Percentiles rank a stretch among this genome's conserved stretches.
These are phyloP conservation scores for Cryptus armator DNA, from an alignment of 2,888 invertebrate species.

Conservation along the genomic window DNA sequence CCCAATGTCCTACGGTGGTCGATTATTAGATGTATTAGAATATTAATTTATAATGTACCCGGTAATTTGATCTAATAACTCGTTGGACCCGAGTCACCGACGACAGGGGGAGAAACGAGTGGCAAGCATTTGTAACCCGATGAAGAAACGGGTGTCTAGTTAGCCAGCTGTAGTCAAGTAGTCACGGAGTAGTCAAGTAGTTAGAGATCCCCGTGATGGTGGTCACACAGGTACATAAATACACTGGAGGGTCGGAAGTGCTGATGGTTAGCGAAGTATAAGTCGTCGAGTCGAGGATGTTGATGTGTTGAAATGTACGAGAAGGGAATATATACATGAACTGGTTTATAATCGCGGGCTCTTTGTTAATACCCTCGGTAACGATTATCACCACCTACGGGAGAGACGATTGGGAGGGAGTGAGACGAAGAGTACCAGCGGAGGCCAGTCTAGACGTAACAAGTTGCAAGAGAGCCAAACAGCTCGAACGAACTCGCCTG, in stretches of 20 bases:
- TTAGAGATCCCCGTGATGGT: constrained; percentile 36
- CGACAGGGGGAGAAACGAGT: constrained; percentile 45
- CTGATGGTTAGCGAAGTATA: constrained; percentile 43
- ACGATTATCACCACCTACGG: constrained; percentile 70
- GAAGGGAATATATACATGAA: constrained; percentile 65
- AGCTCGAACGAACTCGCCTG: constrained; percentile 60
- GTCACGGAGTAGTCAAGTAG: constrained; percentile 61
- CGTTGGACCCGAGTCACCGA: constrained; percentile 41
- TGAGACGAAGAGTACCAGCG: constrained; percentile 45
- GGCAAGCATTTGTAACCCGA: constrained; percentile 23
- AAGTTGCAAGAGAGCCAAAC: constrained; percentile 65
- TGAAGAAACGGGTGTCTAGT: neutral
- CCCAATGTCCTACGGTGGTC: constrained; percentile 26
- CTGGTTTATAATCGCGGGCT: constrained; percentile 68
- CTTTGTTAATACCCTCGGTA: constrained; percentile 69
- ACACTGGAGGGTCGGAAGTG: constrained; percentile 63
- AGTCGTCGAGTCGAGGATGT: constrained; percentile 59
- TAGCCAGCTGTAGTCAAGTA: constrained; percentile 43
- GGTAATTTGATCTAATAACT: constrained; percentile 53
- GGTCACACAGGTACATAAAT: constrained; percentile 66
- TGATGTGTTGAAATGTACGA: constrained; percentile 68
- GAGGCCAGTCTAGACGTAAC: constrained; percentile 65
- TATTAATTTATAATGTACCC: constrained; percentile 62
- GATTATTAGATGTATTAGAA: constrained; percentile 57
- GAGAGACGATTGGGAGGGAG: constrained; percentile 38